Evolutionary conservation across 2,797 vertebrate genomes (phyloP).

Genomic region (Pseudochirops cupreus): DNA sequence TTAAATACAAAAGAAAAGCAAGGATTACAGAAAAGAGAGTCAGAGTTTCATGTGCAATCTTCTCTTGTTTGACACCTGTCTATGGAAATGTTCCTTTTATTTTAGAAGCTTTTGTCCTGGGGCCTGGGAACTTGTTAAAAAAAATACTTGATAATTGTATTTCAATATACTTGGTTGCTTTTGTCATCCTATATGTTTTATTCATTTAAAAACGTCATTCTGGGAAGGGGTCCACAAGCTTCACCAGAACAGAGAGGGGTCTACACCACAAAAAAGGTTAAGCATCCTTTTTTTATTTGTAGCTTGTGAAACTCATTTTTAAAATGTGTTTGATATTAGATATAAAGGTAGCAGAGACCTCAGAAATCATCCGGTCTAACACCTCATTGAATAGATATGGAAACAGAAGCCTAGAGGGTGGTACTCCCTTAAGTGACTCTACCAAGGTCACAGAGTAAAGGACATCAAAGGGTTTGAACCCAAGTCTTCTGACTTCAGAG

Average conservation of each 20-base stretch:
- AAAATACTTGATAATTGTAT: neutral
- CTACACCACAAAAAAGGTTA: neutral
- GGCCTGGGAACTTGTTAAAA: neutral
- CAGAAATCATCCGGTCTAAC: neutral
- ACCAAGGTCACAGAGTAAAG: neutral
- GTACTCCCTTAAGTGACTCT: neutral
- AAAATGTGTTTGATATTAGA: neutral
- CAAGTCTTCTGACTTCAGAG: neutral
- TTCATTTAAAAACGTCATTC: neutral
- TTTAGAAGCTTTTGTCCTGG: neutral
- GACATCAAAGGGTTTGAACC: neutral
- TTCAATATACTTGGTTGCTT: neutral
- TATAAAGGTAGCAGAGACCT: neutral
- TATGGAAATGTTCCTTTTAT: neutral
- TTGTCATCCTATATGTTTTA: neutral
- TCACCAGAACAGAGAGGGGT: neutral
- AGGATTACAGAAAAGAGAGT: neutral
- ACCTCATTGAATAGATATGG: neutral
- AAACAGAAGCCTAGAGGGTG: neutral
- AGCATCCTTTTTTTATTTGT: neutral
- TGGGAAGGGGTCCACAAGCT: neutral
- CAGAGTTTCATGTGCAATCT: neutral
- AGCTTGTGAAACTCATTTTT: neutral
- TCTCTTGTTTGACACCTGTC: neutral
- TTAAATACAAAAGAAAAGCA: neutral